These are phyloP conservation scores for Eospalax fontanierii DNA, from an alignment of 2,797 vertebrate genomes.

Conservation along the genomic window DNA sequence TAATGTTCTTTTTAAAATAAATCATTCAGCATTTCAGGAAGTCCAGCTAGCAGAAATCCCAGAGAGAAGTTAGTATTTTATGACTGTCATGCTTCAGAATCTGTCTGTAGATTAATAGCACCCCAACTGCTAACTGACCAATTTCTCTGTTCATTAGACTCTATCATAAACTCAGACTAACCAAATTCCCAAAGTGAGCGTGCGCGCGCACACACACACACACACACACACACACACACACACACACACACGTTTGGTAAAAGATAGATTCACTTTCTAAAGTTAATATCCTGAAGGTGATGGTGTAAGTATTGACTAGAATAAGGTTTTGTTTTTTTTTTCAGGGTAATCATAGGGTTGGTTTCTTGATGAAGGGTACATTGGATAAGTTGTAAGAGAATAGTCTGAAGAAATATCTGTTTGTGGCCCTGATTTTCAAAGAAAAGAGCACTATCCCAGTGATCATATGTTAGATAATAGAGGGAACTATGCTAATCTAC, in stretches of 20 bases:
- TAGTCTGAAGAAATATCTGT: background rate
- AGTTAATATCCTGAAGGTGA: background rate
- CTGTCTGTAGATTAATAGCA: background rate
- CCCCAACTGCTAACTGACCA: background rate
- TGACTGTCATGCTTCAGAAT: background rate
- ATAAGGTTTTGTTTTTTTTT: background rate
- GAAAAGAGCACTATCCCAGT: background rate
- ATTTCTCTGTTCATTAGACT: background rate
- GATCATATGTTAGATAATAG: background rate
- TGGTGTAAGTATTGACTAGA: background rate
- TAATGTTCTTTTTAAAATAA: conserved; percentile 6
- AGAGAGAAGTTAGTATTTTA: background rate
- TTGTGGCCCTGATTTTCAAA: background rate
- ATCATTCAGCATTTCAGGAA: background rate
- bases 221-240: background rate
- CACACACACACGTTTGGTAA: background rate
- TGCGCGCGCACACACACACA: background rate
- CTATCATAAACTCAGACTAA: background rate
- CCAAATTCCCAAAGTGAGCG: background rate
- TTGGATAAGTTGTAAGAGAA: background rate
- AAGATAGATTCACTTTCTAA: background rate
- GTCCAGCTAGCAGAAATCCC: background rate
- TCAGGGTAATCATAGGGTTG: background rate
- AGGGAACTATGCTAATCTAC: background rate
- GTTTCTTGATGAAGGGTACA: background rate